Conservation (phyloP, 2,888 invertebrate genomes). For the Ophonus ardosiacus region DNA sequence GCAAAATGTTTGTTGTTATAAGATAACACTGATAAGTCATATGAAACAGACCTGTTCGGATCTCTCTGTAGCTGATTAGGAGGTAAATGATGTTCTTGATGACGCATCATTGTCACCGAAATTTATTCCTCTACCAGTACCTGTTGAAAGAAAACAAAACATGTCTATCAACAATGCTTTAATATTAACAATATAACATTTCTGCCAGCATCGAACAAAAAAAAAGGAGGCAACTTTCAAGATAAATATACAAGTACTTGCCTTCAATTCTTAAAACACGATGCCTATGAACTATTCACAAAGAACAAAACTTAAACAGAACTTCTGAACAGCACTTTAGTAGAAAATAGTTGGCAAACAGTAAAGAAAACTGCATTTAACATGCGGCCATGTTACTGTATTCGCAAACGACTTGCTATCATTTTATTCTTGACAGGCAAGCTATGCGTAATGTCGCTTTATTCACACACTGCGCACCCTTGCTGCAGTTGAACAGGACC, state of each 20-base stretch:
- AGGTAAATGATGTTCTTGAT: constrained; percentile 80
- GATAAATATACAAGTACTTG: constrained; percentile 43
- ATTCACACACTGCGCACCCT: constrained; percentile 35
- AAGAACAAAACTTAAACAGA: constrained; percentile 67
- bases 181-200: background rate
- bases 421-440: constrained; percentile 62
- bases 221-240: constrained; percentile 15
- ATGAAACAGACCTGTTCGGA: constrained; percentile 74
- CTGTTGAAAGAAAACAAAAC: constrained; percentile 40
- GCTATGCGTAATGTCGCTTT: constrained; percentile 52
- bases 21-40: constrained; percentile 26
- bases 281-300: constrained; percentile 59
- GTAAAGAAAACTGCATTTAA: constrained; percentile 89
- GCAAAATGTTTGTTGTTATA: constrained; percentile 45
- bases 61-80: constrained; percentile 83
- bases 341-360: constrained; percentile 83
- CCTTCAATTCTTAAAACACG: constrained; percentile 47
- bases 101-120: constrained; percentile 73
- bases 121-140: constrained; percentile 31
- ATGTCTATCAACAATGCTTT: constrained; percentile 39
- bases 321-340: constrained; percentile 77
- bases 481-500: constrained; percentile 47
- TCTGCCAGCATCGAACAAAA: constrained; percentile 6
- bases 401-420: constrained; percentile 62
- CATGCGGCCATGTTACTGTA: constrained; percentile 90